These are phyloP conservation scores for Hydraecia micacea DNA, from an alignment of 2,888 invertebrate species.

Conservation along the genomic window DNA sequence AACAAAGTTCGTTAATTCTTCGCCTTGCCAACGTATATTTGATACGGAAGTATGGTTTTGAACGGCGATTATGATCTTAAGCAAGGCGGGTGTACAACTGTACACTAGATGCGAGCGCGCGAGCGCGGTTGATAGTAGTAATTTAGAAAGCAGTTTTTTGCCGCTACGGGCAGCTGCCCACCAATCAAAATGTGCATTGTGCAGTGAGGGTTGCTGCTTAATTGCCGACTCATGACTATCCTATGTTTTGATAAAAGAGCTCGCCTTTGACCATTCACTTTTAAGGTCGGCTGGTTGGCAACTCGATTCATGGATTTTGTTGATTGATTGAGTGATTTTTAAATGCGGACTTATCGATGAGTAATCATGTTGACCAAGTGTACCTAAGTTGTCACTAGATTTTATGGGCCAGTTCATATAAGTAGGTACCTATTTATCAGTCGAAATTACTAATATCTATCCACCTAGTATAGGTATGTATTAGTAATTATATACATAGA, in stretches of 20 bases:
- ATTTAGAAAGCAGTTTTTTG: slow-evolving; percentile 88
- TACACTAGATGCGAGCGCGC: slow-evolving; percentile 72
- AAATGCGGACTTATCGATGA: slow-evolving; percentile 7
- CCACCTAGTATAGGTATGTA: background rate
- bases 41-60: slow-evolving; percentile 80
- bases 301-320: slow-evolving; percentile 44
- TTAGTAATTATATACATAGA: background rate
- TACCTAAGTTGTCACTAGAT: background rate
- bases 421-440: background rate
- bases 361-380: background rate
- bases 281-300: slow-evolving; percentile 40
- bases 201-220: slow-evolving; percentile 82
- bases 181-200: slow-evolving; percentile 87
- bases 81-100: slow-evolving; percentile 81
- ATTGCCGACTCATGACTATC: slow-evolving; percentile 83
- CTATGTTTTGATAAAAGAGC: slow-evolving; percentile 74
- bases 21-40: slow-evolving; percentile 76
- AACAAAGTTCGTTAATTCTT: slow-evolving; percentile 68
- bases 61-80: slow-evolving; percentile 81
- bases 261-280: slow-evolving; percentile 58
- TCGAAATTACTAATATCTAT: background rate
- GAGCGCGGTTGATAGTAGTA: slow-evolving; percentile 81
- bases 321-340: slow-evolving; percentile 40
- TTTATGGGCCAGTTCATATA: background rate
- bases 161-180: slow-evolving; percentile 86